Percentiles rank a stretch among this genome's conserved stretches.
Evolutionary conservation across 2,797 vertebrate genomes (phyloP).

Genomic region (Tokudaia muenninki): DNA sequence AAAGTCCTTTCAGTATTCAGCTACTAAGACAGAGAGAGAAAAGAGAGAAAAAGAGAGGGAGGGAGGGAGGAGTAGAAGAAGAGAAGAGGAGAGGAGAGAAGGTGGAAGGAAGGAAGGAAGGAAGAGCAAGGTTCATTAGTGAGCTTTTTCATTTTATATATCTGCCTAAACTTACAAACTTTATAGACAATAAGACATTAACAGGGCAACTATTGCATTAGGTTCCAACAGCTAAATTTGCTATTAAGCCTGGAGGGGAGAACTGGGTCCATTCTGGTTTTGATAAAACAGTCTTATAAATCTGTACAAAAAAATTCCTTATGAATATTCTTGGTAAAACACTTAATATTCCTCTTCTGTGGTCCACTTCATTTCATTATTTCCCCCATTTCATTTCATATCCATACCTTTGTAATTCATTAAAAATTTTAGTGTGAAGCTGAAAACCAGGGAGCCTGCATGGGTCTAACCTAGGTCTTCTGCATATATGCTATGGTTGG

Average conservation of each 20-base stretch:
- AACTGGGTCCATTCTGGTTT: slow-evolving; percentile 44
- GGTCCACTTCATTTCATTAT: neutral
- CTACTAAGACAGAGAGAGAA: neutral
- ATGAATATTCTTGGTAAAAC: neutral
- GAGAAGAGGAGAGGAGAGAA: neutral
- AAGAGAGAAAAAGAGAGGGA: neutral
- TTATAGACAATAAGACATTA: slow-evolving; percentile 40
- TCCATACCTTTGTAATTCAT: neutral
- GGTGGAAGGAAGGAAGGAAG: too few species aligned
- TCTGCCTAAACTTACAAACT: slow-evolving; percentile 35
- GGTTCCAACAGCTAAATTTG: slow-evolving; percentile 50
- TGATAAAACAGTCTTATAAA: slow-evolving; percentile 46
- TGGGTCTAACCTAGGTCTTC: neutral
- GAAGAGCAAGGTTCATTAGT: neutral
- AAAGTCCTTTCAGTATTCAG: slow-evolving; percentile 28
- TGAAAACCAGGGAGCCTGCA: neutral
- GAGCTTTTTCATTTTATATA: slow-evolving; percentile 38
- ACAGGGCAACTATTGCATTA: neutral
- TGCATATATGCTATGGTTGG: neutral
- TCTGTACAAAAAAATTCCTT: neutral
- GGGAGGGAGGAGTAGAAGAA: neutral
- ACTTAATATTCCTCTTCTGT: slow-evolving; percentile 13
- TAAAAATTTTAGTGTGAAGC: neutral
- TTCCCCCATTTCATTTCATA: neutral
- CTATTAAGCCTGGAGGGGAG: neutral